Evolutionary conservation across 2,888 invertebrate genomes (phyloP).

Genomic region (Drosophila barbarae): DNA sequence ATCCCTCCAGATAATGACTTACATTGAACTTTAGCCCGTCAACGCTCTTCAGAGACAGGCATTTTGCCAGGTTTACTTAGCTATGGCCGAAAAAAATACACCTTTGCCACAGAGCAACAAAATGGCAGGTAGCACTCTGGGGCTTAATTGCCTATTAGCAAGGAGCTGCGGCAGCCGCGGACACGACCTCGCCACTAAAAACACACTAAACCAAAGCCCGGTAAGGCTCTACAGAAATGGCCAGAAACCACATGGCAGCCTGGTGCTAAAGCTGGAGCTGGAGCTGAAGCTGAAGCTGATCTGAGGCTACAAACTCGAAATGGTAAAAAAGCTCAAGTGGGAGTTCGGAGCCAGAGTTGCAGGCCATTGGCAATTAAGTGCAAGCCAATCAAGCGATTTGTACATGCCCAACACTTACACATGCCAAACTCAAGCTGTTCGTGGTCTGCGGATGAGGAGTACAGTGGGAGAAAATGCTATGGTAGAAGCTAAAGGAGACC

Average conservation of each 20-base stretch:
- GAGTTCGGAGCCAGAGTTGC: slow-evolving; percentile 38
- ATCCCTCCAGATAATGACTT: slow-evolving; percentile 31
- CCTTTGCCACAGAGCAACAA: slow-evolving; percentile 47
- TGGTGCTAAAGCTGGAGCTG: background rate
- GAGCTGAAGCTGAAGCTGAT: slow-evolving; percentile 20
- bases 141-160: slow-evolving; percentile 72
- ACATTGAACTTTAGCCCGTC: slow-evolving; percentile 56
- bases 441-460: slow-evolving; percentile 12
- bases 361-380: slow-evolving; percentile 73
- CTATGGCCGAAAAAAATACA: slow-evolving; percentile 26
- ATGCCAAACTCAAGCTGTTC: slow-evolving; percentile 36
- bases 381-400: slow-evolving; percentile 73
- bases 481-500: too few relatives aligned
- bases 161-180: slow-evolving; percentile 59
- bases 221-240: slow-evolving; percentile 12
- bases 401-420: slow-evolving; percentile 68
- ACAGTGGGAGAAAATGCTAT: background rate
- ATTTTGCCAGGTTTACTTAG: slow-evolving; percentile 54
- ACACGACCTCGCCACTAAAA: slow-evolving; percentile 58
- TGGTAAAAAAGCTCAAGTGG: slow-evolving; percentile 30
- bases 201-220: slow-evolving; percentile 41
- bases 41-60: slow-evolving; percentile 33
- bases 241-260: slow-evolving; percentile 38
- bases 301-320: slow-evolving; percentile 17
- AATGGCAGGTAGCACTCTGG: slow-evolving; percentile 70